A percentile compares a stretch with the other conserved stretches of the same genome.
Conservation (phyloP, 2,797 vertebrate genomes). For the Ctenopoma kingsleyae region DNA sequence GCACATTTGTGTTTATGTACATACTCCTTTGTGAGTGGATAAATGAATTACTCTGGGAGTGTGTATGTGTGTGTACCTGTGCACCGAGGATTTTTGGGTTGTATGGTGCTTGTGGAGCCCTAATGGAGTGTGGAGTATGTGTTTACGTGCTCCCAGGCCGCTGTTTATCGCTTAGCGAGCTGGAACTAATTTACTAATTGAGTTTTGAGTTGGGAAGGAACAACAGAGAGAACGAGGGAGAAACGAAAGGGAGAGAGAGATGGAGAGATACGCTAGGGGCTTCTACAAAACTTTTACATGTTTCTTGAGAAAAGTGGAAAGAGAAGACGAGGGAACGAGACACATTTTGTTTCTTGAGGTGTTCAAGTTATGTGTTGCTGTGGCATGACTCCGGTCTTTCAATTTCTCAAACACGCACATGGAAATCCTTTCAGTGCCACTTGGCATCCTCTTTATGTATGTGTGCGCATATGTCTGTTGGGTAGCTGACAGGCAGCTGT, state of each 20-base stretch:
- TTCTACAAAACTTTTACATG: conserved; percentile 26
- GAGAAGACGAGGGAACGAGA: not conserved
- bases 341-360: conserved; percentile 11
- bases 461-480: conserved; percentile 48
- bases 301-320: conserved; percentile 33
- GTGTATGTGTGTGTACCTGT: conserved; percentile 55
- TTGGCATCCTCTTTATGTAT: conserved; percentile 53
- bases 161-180: conserved; percentile 86
- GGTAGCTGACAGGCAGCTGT: conserved; percentile 88
- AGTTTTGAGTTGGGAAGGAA: conserved; percentile 82
- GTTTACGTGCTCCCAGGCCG: conserved; percentile 83
- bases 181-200: conserved; percentile 90
- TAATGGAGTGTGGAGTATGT: conserved; percentile 83
- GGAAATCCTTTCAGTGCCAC: conserved; percentile 33
- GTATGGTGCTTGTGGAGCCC: conserved; percentile 67
- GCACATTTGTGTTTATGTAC: conserved; percentile 24
- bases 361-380: conserved; percentile 9
- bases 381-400: conserved; percentile 25
- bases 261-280: conserved; percentile 43
- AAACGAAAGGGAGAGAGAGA: conserved; percentile 36
- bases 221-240: conserved; percentile 47
- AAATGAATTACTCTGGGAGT: conserved; percentile 62
- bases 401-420: conserved; percentile 33
- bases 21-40: conserved; percentile 51
- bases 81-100: conserved; percentile 62